Percentiles rank a stretch among this genome's conserved stretches.
Conservation (phyloP, 2,113 vertebrate genomes). For the Anser brachyrhynchus region DNA sequence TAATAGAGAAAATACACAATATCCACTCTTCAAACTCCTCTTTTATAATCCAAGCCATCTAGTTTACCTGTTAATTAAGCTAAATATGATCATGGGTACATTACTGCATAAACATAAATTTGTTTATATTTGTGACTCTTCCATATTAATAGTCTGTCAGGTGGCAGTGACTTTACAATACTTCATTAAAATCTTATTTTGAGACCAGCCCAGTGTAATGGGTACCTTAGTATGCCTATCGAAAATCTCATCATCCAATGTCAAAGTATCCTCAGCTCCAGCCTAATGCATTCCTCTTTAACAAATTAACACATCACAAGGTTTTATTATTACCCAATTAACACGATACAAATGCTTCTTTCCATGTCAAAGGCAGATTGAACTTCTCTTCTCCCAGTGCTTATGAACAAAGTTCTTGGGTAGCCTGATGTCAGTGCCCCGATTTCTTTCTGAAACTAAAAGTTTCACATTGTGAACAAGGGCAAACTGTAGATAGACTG, state of each 20-base stretch:
- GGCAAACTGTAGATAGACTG: background rate
- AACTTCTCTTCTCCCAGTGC: background rate
- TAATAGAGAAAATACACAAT: background rate
- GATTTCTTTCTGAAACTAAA: background rate
- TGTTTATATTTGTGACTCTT: background rate
- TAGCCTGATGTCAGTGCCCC: background rate
- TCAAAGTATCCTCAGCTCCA: background rate
- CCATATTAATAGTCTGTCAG: background rate
- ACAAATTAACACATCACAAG: background rate
- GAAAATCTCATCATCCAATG: background rate
- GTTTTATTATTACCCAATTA: background rate
- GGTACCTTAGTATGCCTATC: background rate
- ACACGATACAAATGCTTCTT: conserved; percentile 1
- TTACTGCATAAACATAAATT: background rate
- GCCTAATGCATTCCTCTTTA: background rate
- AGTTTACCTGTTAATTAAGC: background rate
- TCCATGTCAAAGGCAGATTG: background rate
- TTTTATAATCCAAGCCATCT: background rate
- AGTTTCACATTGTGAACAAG: background rate
- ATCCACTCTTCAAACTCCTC: background rate
- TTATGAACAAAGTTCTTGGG: background rate
- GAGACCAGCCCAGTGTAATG: background rate
- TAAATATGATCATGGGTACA: background rate
- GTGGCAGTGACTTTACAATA: background rate
- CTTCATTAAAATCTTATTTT: background rate